A percentile compares a stretch with the other conserved stretches of the same genome.
Evolutionary conservation across 1,140 invertebrate species (phyloP).

Genomic region (Trachymyrmex septentrionalis): DNA sequence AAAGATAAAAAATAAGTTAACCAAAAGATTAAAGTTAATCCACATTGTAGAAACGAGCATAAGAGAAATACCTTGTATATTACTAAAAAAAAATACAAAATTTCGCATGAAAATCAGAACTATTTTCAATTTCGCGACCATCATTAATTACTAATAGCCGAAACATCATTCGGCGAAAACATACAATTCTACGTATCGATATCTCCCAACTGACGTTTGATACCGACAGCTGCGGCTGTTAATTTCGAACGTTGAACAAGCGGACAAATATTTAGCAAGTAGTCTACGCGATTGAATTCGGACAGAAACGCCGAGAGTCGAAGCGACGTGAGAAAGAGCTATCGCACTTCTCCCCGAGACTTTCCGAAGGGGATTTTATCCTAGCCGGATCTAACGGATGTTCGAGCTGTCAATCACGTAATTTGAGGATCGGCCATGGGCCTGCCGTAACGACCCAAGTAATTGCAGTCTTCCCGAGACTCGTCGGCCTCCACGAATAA

Average conservation of each 20-base stretch:
- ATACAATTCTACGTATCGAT: slow-evolving; percentile 11
- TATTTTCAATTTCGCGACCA: neutral
- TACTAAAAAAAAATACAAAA: neutral
- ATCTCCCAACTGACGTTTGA: slow-evolving; percentile 33
- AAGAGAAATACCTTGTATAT: neutral
- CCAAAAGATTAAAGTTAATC: no score
- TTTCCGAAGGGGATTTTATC: slow-evolving; percentile 40
- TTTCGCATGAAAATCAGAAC: neutral
- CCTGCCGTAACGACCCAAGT: slow-evolving; percentile 39
- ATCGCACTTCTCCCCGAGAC: slow-evolving; percentile 8
- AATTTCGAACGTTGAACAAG: slow-evolving; percentile 12
- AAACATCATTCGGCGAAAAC: neutral
- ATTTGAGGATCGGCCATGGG: slow-evolving; percentile 67
- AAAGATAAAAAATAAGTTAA: no score
- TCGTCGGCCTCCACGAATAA: slow-evolving; percentile 57
- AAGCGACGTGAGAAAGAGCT: slow-evolving; percentile 30
- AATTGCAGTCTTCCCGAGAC: slow-evolving; percentile 67
- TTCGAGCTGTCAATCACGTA: slow-evolving; percentile 74
- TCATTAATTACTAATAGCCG: slow-evolving; percentile 34
- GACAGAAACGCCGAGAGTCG: slow-evolving; percentile 20
- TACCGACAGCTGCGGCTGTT: slow-evolving; percentile 15
- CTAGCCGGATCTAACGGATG: slow-evolving; percentile 49
- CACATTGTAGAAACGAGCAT: no score
- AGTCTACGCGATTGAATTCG: slow-evolving; percentile 35
- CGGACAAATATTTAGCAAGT: slow-evolving; percentile 66